phyloP scores from a whole-genome alignment of 2,113 vertebrate genomes.

The Lepus americanus region DNA sequence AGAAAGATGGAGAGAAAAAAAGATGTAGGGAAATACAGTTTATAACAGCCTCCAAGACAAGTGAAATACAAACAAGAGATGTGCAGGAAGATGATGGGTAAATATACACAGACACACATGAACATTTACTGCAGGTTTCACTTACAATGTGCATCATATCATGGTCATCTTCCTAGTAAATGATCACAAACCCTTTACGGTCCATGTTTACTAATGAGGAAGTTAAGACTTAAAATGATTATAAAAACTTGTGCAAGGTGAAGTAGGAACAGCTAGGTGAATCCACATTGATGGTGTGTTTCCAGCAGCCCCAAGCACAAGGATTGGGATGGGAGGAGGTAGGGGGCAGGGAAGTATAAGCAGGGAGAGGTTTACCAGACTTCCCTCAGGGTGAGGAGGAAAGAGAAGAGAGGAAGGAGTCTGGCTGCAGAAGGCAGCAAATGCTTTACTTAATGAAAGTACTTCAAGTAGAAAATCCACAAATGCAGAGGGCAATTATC shows the following conservation, averaged over 20 bases:
- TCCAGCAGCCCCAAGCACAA: neutral
- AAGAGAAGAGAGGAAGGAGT: fast-evolving
- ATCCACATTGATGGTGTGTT: neutral
- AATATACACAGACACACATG: neutral
- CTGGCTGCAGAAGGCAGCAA: neutral
- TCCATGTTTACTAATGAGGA: neutral
- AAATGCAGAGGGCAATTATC: neutral
- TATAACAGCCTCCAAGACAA: neutral
- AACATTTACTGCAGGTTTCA: neutral
- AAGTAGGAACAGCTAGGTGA: neutral
- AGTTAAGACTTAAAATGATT: neutral
- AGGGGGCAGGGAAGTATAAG: neutral
- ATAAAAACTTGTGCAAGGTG: neutral
- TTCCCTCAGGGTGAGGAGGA: neutral
- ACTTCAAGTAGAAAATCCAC: neutral
- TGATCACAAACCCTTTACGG: neutral
- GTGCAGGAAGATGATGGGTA: neutral
- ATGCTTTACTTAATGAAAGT: conserved; percentile 18
- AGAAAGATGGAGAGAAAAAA: neutral
- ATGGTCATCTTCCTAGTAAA: neutral
- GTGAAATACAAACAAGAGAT: neutral
- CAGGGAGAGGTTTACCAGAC: neutral
- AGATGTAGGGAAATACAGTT: neutral
- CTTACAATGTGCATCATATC: neutral
- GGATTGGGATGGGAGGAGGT: neutral